Base-by-base conservation (phyloP, 2,797 vertebrate species). In the Erithacus rubecula region DNA sequence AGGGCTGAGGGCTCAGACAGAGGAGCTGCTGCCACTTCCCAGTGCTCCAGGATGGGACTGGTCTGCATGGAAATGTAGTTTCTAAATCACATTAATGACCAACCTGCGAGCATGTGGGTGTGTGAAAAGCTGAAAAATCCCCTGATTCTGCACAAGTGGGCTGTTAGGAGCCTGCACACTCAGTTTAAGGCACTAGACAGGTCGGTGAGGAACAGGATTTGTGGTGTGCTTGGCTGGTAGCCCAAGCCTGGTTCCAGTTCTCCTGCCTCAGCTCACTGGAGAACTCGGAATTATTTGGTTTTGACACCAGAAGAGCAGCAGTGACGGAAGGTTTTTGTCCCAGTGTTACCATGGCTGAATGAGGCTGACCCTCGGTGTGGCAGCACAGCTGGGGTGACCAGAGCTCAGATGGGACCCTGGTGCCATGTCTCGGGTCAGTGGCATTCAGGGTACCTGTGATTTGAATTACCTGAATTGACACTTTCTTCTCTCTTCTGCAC, bases 281-380 rank as follows among this genome's bases (percentile, higher is more conserved):
- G 74, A 51, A 9, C 49, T 56, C 0, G 0, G 23, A 5, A 19
- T 47, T 13, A 3, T 3, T 65, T 18, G 64, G 9, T 14, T 56
- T 34, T 23, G 16, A 7, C 2, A 1, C 12, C 11, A 10, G 43
- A 46, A 19, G 3, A 1, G 2, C 7, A 26, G 29, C 15, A 30
- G 36, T 0, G 0, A 5, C 39, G 34, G 41, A 24, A 51, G 52
- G 3, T 21, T 34, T 68, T 30, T 72, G 21, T 4, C 11, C 8
- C 17, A 1, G n/a, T 1, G 20, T 52, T 43, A 3, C 3, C 0
- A 5, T 13, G 43, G 7, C 15, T 26, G 10, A 1, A 3, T 3
- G 75, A 36, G 59, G 39, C 47, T 53, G 68, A 6, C 17, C 67
- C 23, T 41, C 1, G 4, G 36, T 1, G 6, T 70, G 41, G 67